Conservation (phyloP, 1,140 invertebrate genomes). For the Drosophila hydei region DNA sequence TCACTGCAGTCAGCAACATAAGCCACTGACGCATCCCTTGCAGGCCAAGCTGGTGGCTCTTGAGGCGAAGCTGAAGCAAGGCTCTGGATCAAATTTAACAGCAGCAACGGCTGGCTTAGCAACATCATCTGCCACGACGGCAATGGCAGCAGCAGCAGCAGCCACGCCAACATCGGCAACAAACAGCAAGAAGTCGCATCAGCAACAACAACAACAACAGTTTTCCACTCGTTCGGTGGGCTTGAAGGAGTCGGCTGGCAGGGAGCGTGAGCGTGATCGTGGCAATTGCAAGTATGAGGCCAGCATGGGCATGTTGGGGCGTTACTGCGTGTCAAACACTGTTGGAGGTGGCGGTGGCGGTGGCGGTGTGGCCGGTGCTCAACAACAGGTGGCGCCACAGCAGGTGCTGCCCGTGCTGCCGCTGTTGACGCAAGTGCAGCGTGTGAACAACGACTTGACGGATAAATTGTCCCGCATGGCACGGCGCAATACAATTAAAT, state of each 20-base stretch:
- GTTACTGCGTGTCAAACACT: slow-evolving; percentile 12
- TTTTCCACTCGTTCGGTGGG: background rate
- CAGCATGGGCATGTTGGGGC: slow-evolving; percentile 22
- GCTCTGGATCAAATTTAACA: slow-evolving; percentile 7
- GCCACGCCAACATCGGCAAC: background rate
- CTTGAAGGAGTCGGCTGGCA: background rate
- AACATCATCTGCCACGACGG: background rate
- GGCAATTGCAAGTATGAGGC: slow-evolving; percentile 15
- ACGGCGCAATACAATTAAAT: slow-evolving; percentile 45
- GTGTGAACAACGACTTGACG: slow-evolving; percentile 30
- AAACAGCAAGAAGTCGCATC: background rate
- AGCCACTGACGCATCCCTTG: slow-evolving; percentile 10
- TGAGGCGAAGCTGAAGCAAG: slow-evolving; percentile 23
- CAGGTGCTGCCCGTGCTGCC: slow-evolving; percentile 3
- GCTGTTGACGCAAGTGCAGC: slow-evolving; percentile 28
- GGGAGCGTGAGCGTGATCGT: background rate
- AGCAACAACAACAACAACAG: background rate
- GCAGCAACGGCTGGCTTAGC: background rate
- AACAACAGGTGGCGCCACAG: background rate
- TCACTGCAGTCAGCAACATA: slow-evolving; percentile 3
- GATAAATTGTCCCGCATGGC: slow-evolving; percentile 50
- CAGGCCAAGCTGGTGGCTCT: slow-evolving; percentile 27
- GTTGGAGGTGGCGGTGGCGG: background rate
- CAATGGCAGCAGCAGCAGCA: background rate
- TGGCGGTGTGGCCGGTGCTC: background rate